Evolutionary conservation across 2,113 vertebrate species (phyloP).

Genomic region (Tautogolabrus adspersus): DNA sequence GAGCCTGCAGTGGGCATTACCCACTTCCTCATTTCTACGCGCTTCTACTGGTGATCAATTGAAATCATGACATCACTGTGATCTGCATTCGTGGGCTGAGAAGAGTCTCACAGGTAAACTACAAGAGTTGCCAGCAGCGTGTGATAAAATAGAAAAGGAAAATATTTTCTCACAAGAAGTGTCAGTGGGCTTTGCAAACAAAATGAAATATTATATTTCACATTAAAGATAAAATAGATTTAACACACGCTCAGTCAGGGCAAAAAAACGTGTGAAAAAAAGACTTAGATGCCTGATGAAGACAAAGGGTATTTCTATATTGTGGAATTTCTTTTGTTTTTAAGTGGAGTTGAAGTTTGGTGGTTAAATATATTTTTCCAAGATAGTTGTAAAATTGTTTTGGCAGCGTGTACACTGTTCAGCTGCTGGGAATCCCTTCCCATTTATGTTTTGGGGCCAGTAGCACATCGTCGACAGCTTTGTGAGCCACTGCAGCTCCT

Average conservation of each 20-base stretch:
- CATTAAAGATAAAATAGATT: too few species aligned
- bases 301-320: too few species aligned
- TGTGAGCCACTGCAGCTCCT: slow-evolving; percentile 33
- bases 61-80: slow-evolving; percentile 6
- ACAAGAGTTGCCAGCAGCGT: not conserved
- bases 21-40: slow-evolving; percentile 2
- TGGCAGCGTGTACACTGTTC: not conserved
- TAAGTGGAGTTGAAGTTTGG: not conserved
- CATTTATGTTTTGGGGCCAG: slow-evolving; percentile 51
- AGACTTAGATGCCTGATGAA: too few species aligned
- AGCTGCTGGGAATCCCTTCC: slow-evolving; percentile 52
- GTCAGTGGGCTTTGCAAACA: too few species aligned
- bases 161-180: too few species aligned
- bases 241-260: too few species aligned
- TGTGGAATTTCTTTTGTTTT: not conserved
- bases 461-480: slow-evolving; percentile 48
- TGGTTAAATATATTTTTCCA: not conserved
- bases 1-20: slow-evolving; percentile 7
- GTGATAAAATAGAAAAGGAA: not conserved
- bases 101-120: not conserved
- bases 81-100: slow-evolving; percentile 19
- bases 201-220: too few species aligned
- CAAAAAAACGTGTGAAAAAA: not conserved
- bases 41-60: not conserved
- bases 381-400: not conserved